These are phyloP conservation scores for Catharus fuscescens DNA, from an alignment of 2,113 vertebrate genomes.

Conservation along the genomic window DNA sequence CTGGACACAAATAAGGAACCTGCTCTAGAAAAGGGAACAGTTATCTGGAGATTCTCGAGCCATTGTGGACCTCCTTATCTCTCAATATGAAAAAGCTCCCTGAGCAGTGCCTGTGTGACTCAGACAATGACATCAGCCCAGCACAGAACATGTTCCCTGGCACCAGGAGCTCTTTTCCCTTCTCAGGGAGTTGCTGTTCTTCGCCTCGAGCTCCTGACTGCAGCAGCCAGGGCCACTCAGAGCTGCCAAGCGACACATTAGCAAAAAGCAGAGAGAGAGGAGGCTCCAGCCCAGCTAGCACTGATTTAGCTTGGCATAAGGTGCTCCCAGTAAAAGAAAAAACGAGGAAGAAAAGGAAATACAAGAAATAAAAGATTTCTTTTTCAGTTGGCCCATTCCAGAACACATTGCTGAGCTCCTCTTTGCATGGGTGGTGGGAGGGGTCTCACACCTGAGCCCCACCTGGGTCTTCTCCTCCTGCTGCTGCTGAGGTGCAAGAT, in stretches of 20 bases:
- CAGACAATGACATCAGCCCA: slow-evolving; percentile 68
- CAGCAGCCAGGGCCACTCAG: slow-evolving; percentile 57
- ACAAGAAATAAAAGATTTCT: background rate
- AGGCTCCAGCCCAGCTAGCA: slow-evolving; percentile 61
- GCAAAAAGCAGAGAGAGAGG: slow-evolving; percentile 46
- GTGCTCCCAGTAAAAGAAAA: background rate
- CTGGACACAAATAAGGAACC: background rate
- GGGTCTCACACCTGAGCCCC: background rate
- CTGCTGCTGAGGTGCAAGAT: background rate
- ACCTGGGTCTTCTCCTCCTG: background rate
- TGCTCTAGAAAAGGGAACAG: background rate
- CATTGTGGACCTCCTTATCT: slow-evolving; percentile 7
- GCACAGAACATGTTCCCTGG: slow-evolving; percentile 64
- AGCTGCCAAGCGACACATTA: slow-evolving; percentile 72
- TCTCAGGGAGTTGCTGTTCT: slow-evolving; percentile 72
- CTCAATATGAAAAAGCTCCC: background rate
- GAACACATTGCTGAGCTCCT: background rate
- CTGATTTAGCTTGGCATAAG: slow-evolving; percentile 60
- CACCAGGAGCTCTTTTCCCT: slow-evolving; percentile 71
- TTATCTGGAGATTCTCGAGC: background rate
- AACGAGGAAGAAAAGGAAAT: background rate
- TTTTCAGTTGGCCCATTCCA: background rate
- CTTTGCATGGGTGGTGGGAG: background rate
- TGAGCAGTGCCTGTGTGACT: slow-evolving; percentile 26
- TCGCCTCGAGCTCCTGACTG: slow-evolving; percentile 53